These are phyloP conservation scores for Coelogynopora nodosa DNA, from an alignment of 2,888 invertebrate species.

Conservation along the genomic window DNA sequence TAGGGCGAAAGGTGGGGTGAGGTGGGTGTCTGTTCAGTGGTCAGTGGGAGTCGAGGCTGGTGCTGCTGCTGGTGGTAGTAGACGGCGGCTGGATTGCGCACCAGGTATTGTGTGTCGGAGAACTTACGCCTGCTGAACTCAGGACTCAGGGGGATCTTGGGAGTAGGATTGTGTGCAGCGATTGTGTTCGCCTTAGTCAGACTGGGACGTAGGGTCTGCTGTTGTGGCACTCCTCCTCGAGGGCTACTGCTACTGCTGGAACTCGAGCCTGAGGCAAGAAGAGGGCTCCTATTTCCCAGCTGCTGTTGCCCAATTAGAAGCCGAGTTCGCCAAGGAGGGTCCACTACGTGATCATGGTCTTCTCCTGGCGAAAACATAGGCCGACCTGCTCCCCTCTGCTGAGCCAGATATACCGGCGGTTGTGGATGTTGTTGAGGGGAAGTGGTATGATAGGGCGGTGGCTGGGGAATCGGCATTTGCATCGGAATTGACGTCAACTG, in stretches of 20 bases:
- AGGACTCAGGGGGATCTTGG: neutral
- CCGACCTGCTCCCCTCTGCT: neutral
- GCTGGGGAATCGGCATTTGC: conserved; percentile 8
- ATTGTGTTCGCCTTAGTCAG: conserved; percentile 41
- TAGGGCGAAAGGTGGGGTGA: conserved; percentile 40
- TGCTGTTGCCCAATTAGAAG: neutral
- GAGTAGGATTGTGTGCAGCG: neutral
- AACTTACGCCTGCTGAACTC: conserved; percentile 20
- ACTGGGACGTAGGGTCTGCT: neutral
- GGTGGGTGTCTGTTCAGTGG: neutral
- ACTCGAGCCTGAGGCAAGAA: neutral
- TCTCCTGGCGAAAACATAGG: neutral
- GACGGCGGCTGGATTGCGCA: conserved; percentile 15
- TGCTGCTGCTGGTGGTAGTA: neutral
- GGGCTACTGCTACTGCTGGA: neutral
- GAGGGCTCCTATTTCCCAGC: neutral
- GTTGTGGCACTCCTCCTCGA: neutral
- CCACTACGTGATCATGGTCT: neutral
- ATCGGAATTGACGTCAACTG: too few species aligned
- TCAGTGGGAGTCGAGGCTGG: neutral
- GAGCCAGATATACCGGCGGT: neutral
- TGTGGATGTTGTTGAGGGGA: too few species aligned
- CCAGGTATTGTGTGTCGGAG: conserved; percentile 30
- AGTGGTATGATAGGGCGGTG: neutral
- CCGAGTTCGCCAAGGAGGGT: neutral